Evolutionary conservation across 2,888 invertebrate genomes (phyloP).

Genomic region (Oscheius myriophilus): DNA sequence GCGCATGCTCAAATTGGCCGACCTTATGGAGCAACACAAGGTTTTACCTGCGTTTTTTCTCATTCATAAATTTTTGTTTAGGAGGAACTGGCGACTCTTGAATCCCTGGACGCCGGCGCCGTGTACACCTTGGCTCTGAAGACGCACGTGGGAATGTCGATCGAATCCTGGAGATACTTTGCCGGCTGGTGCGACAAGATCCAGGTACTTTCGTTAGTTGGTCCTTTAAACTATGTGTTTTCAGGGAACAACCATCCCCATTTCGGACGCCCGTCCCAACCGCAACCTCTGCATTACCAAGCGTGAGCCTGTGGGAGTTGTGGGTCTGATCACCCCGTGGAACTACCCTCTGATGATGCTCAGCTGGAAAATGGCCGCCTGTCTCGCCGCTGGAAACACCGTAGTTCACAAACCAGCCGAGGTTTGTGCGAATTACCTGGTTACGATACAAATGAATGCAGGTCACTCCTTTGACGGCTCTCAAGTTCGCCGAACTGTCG

Average conservation of each 20-base stretch:
- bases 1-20: conserved; percentile 86
- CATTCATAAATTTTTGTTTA: conserved; percentile 17
- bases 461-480: conserved; percentile 88
- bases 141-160: conserved; percentile 96
- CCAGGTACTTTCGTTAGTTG: conserved; percentile 73
- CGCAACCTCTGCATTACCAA: conserved; percentile 87
- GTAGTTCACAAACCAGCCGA: conserved; percentile 92
- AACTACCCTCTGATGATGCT: conserved; percentile 99
- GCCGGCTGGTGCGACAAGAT: conserved; percentile 96
- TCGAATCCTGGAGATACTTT: conserved; percentile 94
- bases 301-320: conserved; percentile 80
- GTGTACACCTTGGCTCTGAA: conserved; percentile 95
- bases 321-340: conserved; percentile 93
- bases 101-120: conserved; percentile 91
- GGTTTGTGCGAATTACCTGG: conserved; percentile 61
- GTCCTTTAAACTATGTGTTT: neutral
- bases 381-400: conserved; percentile 93
- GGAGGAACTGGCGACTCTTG: conserved; percentile 94
- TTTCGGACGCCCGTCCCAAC: conserved; percentile 89
- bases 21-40: conserved; percentile 91
- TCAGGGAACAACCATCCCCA: conserved; percentile 86
- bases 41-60: neutral
- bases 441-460: conserved; percentile 40
- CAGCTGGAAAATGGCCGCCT: conserved; percentile 98
- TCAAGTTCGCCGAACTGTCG: conserved; percentile 92